These are phyloP conservation scores for Synanceia verrucosa DNA, from an alignment of 2,797 vertebrate genomes.

Conservation along the genomic window DNA sequence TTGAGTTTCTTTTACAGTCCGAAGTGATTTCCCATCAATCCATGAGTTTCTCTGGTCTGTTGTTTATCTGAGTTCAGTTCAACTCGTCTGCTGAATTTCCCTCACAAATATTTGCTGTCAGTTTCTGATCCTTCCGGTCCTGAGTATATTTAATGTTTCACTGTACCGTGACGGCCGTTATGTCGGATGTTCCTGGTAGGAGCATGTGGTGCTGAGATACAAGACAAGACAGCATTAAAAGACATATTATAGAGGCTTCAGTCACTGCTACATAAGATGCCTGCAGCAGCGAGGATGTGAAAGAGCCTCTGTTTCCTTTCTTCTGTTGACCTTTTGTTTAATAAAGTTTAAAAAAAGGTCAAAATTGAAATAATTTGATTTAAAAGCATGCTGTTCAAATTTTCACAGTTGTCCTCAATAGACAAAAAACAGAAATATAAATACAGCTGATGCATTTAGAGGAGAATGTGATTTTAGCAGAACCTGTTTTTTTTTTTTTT, in stretches of 20 bases:
- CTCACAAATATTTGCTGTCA: conserved; percentile 46
- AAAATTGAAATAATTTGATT: conserved; percentile 16
- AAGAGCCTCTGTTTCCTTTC: conserved; percentile 32
- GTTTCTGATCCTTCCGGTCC: background rate
- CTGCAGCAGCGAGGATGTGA: conserved; percentile 27
- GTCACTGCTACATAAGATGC: conserved; percentile 18
- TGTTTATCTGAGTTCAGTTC: conserved; percentile 27
- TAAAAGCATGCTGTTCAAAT: background rate
- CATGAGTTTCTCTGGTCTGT: conserved; percentile 10
- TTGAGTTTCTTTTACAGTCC: conserved; percentile 2
- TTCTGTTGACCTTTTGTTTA: conserved; percentile 32
- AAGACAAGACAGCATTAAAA: too few relatives aligned
- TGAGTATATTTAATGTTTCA: background rate
- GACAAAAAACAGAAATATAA: background rate
- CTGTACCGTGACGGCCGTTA: background rate
- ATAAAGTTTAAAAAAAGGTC: background rate
- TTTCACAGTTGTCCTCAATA: background rate
- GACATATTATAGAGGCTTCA: conserved; percentile 15
- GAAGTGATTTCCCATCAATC: conserved; percentile 21
- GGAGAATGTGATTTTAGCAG: background rate
- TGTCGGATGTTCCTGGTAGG: conserved; percentile 32
- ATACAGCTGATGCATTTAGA: background rate
- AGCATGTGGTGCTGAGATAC: conserved; percentile 15
- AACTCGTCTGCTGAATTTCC: conserved; percentile 33
- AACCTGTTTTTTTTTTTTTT: conserved; percentile 30